phyloP scores from a whole-genome alignment of 2,888 invertebrate genomes.

The Cistogaster globosa region DNA sequence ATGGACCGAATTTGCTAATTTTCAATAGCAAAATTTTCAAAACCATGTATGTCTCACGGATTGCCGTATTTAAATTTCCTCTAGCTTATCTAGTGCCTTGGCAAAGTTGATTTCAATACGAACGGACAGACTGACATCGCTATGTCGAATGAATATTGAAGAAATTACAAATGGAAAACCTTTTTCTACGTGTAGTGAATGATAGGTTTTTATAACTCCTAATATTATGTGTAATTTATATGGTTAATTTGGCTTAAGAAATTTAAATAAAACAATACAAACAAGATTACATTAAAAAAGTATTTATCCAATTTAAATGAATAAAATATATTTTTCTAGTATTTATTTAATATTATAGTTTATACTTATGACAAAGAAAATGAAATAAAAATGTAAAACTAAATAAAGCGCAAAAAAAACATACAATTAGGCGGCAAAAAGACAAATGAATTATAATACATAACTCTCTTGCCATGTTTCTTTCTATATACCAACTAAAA shows the following conservation, averaged over 20 bases:
- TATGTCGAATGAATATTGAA: too few relatives aligned
- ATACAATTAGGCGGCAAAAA: slow-evolving; percentile 66
- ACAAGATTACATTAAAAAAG: slow-evolving; percentile 21
- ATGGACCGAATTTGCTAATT: too few relatives aligned
- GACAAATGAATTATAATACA: slow-evolving; percentile 60
- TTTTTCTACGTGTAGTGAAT: too few relatives aligned
- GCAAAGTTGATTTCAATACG: too few relatives aligned
- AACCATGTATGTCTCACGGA: too few relatives aligned
- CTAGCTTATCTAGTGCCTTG: too few relatives aligned
- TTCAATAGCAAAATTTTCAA: too few relatives aligned
- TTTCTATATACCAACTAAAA: slow-evolving; percentile 18
- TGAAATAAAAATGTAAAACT: slow-evolving; percentile 20
- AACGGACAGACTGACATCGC: too few relatives aligned
- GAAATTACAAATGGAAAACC: too few relatives aligned
- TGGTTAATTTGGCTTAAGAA: slow-evolving; percentile 31
- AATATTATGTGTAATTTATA: too few relatives aligned
- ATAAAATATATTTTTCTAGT: slow-evolving; percentile 27
- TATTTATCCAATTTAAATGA: slow-evolving; percentile 28
- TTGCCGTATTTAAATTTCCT: too few relatives aligned
- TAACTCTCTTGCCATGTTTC: not conserved
- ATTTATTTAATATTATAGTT: slow-evolving; percentile 56
- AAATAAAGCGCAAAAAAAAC: slow-evolving; percentile 38
- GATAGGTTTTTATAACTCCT: slow-evolving; percentile 1
- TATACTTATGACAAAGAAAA: slow-evolving; percentile 48
- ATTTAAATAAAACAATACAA: slow-evolving; percentile 9